Conservation (phyloP, 2,888 invertebrate species). For the Sphaerophoria rueppellii region DNA sequence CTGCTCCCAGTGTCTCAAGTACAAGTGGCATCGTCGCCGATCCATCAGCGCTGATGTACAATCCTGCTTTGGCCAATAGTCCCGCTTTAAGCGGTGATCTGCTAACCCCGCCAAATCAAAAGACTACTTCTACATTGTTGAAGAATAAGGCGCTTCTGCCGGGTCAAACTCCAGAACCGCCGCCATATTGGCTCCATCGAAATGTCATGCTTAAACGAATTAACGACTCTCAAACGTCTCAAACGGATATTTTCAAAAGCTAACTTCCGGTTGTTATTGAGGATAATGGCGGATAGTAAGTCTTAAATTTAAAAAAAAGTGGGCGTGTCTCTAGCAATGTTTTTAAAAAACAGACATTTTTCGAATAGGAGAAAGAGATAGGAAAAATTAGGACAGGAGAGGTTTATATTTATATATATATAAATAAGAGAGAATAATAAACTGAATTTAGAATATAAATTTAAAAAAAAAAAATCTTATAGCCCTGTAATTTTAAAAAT, state of each 20-base stretch:
- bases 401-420: slow-evolving; percentile 77
- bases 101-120: slow-evolving; percentile 79
- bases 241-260: slow-evolving; percentile 83
- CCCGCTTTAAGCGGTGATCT: slow-evolving; percentile 72
- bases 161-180: slow-evolving; percentile 82
- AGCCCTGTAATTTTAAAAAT: slow-evolving; percentile 29
- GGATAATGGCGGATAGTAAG: neutral
- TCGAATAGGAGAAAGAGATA: slow-evolving; percentile 35
- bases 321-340: slow-evolving; percentile 61
- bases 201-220: slow-evolving; percentile 82
- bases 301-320: slow-evolving; percentile 3
- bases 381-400: slow-evolving; percentile 40
- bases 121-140: slow-evolving; percentile 84
- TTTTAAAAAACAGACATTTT: slow-evolving; percentile 74
- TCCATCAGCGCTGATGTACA: slow-evolving; percentile 81
- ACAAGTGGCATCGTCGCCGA: slow-evolving; percentile 76
- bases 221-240: slow-evolving; percentile 81
- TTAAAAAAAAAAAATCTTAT: slow-evolving; percentile 3
- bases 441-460: slow-evolving; percentile 67
- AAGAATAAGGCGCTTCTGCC: slow-evolving; percentile 84
- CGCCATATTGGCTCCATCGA: slow-evolving; percentile 82
- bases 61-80: slow-evolving; percentile 78
- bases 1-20: too few relatives aligned
- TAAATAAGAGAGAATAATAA: slow-evolving; percentile 74
- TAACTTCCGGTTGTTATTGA: slow-evolving; percentile 79